A percentile compares a stretch with the other conserved stretches of the same genome.
phyloP scores from a whole-genome alignment of 2,888 invertebrate species.

The Allolobophora icterica region DNA sequence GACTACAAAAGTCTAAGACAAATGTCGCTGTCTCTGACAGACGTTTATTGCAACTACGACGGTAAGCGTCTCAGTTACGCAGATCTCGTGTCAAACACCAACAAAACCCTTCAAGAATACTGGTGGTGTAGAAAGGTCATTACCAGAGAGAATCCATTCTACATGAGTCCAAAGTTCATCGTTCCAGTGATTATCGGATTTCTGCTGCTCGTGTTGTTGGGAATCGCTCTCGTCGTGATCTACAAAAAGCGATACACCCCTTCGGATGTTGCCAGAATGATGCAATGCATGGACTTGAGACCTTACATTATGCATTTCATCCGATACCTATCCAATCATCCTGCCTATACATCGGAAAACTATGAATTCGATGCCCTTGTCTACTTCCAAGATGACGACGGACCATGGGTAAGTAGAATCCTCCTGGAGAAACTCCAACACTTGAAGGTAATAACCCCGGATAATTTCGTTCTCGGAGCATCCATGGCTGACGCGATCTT shows the following conservation, averaged over 20 bases:
- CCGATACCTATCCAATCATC: background rate
- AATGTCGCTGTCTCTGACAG: background rate
- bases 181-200: background rate
- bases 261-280: background rate
- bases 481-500: background rate
- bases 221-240: background rate
- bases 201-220: background rate
- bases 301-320: background rate
- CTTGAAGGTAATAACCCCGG: background rate
- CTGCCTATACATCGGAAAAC: background rate
- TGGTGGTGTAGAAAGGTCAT: no score
- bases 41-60: background rate
- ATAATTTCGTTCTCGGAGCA: background rate
- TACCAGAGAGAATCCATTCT: background rate
- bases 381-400: constrained; percentile 7
- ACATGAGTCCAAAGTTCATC: background rate
- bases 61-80: background rate
- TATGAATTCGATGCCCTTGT: background rate
- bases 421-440: background rate
- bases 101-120: background rate
- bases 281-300: constrained; percentile 20
- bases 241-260: background rate
- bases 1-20: background rate
- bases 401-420: background rate
- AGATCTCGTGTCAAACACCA: background rate